phyloP scores from a whole-genome alignment of 2,888 invertebrate genomes.

The Schrankia costaestrigalis region DNA sequence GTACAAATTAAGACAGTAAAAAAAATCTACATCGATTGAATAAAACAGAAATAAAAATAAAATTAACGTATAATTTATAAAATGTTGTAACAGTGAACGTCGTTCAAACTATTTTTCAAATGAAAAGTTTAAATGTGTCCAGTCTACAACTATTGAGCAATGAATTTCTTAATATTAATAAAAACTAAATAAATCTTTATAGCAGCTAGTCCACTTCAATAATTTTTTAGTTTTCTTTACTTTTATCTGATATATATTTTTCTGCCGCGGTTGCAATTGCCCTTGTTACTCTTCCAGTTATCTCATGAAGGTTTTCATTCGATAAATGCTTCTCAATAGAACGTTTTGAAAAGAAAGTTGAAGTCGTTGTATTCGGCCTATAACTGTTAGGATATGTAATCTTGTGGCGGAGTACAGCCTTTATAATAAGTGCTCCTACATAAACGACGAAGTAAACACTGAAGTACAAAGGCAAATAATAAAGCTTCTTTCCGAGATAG shows the following conservation, averaged over 20 bases:
- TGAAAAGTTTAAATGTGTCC: slow-evolving; percentile 60
- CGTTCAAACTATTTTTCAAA: slow-evolving; percentile 45
- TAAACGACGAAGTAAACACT: slow-evolving; percentile 86
- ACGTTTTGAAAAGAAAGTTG: slow-evolving; percentile 66
- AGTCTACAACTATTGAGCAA: slow-evolving; percentile 63
- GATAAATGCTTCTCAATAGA: slow-evolving; percentile 68
- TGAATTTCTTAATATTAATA: slow-evolving; percentile 10
- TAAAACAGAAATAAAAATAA: neutral
- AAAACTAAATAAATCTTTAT: too few species aligned
- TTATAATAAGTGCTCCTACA: slow-evolving; percentile 85
- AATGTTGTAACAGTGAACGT: slow-evolving; percentile 70
- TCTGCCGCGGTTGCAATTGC: slow-evolving; percentile 65
- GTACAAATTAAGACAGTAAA: too few species aligned
- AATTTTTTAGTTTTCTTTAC: slow-evolving; percentile 12
- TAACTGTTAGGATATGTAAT: slow-evolving; percentile 82
- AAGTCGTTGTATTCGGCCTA: slow-evolving; percentile 63
- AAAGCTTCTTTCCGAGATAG: slow-evolving; percentile 86
- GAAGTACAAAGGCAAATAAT: slow-evolving; percentile 88
- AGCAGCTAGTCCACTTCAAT: too few species aligned
- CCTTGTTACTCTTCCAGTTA: slow-evolving; percentile 69
- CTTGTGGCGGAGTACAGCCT: slow-evolving; percentile 87
- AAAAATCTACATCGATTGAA: too few species aligned
- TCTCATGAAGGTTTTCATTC: slow-evolving; percentile 70
- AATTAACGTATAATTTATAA: neutral
- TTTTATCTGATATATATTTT: slow-evolving; percentile 54